These are phyloP conservation scores for Aurelia sp. DNA, from an alignment of 30 jellyfish, hydroid and myxozoan species.

Conservation along the genomic window DNA sequence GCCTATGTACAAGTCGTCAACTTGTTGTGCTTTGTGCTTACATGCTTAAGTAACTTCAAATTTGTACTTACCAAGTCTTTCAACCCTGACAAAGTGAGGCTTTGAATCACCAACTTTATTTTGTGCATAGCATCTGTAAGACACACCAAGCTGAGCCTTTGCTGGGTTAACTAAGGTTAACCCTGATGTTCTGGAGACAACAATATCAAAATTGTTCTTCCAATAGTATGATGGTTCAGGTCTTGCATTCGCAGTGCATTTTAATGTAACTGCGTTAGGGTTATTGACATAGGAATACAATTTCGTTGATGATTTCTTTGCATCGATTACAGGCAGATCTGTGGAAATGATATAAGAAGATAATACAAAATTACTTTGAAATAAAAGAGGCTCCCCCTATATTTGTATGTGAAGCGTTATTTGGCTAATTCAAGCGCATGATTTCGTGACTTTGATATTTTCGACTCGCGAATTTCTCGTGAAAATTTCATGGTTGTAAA, in stretches of 20 bases:
- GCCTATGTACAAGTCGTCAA: too few relatives aligned
- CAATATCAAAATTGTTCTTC: conserved; percentile 46
- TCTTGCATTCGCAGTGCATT: conserved; percentile 83
- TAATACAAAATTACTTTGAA: too few relatives aligned
- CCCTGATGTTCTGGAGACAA: conserved; percentile 24
- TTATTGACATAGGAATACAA: conserved; percentile 76
- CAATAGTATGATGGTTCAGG: conserved; percentile 82
- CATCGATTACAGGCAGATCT: conserved; percentile 77
- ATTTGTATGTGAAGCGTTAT: too few relatives aligned
- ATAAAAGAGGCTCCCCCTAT: too few relatives aligned
- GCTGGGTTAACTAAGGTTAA: conserved; percentile 59
- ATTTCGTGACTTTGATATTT: too few relatives aligned
- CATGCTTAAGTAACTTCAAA: background rate
- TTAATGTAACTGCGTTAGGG: conserved; percentile 51
- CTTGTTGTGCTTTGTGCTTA: too few relatives aligned
- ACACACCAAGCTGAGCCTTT: conserved; percentile 56
- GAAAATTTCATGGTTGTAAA: too few relatives aligned
- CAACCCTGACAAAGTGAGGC: conserved; percentile 55
- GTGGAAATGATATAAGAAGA: background rate
- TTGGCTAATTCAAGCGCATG: too few relatives aligned
- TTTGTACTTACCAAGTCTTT: conserved; percentile 60
- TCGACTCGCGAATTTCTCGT: too few relatives aligned
- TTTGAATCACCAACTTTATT: conserved; percentile 64
- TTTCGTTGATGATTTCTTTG: conserved; percentile 44
- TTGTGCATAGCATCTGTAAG: conserved; percentile 72